phyloP scores from a whole-genome alignment of 2,888 invertebrate genomes.

The Kryphioiulus occultus region DNA sequence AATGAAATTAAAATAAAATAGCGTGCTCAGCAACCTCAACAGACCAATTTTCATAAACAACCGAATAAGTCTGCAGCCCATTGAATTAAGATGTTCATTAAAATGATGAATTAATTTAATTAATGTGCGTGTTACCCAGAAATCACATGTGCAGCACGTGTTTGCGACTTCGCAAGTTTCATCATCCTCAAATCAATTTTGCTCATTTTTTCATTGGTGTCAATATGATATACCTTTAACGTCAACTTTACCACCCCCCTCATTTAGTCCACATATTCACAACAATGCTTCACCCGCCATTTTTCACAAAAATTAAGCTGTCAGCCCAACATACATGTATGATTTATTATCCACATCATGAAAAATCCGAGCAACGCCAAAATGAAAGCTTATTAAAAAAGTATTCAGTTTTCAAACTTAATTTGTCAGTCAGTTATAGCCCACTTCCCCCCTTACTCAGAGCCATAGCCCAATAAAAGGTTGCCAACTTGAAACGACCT shows the following conservation, averaged over 20 bases:
- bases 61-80: too few species aligned
- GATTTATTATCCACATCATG: slow-evolving; percentile 10
- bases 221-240: background rate
- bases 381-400: slow-evolving; percentile 11
- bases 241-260: background rate
- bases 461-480: background rate
- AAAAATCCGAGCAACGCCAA: background rate
- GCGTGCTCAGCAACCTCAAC: too few species aligned
- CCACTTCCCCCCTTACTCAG: background rate
- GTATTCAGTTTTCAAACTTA: slow-evolving; percentile 2
- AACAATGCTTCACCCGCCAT: background rate
- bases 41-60: too few species aligned
- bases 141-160: background rate
- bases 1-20: too few species aligned
- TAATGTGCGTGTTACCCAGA: background rate
- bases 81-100: background rate
- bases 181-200: background rate
- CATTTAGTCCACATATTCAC: background rate
- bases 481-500: background rate
- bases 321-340: background rate
- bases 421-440: slow-evolving; percentile 15
- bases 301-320: background rate
- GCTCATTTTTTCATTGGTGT: background rate
- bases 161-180: background rate
- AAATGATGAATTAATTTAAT: background rate